Evolutionary conservation across 2,113 vertebrate species (phyloP).

Genomic region (Chaenocephalus aceratus): DNA sequence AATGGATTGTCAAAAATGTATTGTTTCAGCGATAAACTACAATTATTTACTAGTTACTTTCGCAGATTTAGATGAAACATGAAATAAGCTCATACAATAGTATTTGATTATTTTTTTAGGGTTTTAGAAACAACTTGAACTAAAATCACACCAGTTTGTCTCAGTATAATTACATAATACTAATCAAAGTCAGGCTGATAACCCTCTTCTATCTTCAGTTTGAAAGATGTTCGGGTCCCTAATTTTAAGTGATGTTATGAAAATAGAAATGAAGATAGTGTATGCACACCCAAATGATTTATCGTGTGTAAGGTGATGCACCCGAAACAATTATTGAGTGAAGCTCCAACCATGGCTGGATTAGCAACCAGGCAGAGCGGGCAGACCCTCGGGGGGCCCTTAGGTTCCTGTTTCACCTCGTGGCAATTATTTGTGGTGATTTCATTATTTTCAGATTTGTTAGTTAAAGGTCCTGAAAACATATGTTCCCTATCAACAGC

Average conservation of each 20-base stretch:
- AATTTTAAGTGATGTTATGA: background rate
- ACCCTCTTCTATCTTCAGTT: background rate
- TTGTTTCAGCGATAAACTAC: too few species aligned
- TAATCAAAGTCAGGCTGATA: too few species aligned
- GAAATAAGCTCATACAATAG: too few species aligned
- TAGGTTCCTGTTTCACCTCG: background rate
- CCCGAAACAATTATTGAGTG: background rate
- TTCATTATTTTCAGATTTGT: constrained; percentile 3
- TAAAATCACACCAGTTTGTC: background rate
- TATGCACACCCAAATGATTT: background rate
- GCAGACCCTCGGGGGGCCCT: background rate
- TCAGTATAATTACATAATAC: too few species aligned
- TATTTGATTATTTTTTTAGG: background rate
- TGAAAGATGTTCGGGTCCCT: background rate
- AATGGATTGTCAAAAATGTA: background rate
- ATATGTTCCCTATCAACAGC: background rate
- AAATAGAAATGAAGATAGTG: background rate
- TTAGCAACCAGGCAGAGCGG: background rate
- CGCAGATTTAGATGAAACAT: too few species aligned
- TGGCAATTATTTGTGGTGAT: constrained; percentile 2
- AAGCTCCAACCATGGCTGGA: background rate
- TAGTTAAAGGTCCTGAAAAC: background rate
- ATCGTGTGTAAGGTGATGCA: background rate
- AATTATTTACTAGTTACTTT: too few species aligned
- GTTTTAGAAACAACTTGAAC: background rate